Evolutionary conservation across 2,888 invertebrate genomes (phyloP).

Genomic region (Chirona hameri): DNA sequence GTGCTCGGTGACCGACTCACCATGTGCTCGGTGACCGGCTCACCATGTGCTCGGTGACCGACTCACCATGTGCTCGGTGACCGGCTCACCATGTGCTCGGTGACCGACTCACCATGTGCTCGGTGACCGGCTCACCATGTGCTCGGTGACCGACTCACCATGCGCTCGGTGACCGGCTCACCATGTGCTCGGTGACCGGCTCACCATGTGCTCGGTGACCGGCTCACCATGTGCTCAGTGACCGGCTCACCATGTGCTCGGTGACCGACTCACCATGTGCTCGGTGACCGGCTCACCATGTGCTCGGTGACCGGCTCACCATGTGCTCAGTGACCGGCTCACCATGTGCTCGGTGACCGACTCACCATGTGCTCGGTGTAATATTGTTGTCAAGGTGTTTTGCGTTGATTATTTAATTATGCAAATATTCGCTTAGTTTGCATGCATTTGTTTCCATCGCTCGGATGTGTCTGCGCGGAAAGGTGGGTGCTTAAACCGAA

Average conservation of each 20-base stretch:
- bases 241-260: not conserved
- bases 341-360: too few relatives aligned
- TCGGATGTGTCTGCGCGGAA: not conserved
- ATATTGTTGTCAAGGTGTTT: not conserved
- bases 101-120: not conserved
- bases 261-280: too few relatives aligned
- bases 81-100: not conserved
- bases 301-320: not conserved
- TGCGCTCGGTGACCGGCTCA: not conserved
- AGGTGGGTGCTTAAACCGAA: constrained; percentile 24
- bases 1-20: not conserved
- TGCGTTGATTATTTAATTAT: constrained; percentile 12
- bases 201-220: too few relatives aligned
- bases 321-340: too few relatives aligned
- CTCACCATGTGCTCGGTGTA: not conserved
- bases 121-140: too few relatives aligned
- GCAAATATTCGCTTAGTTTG: not conserved
- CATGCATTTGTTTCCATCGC: not conserved
- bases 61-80: too few relatives aligned
- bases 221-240: not conserved
- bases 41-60: too few relatives aligned
- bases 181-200: too few relatives aligned
- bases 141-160: not conserved
- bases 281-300: not conserved
- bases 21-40: not conserved